A percentile compares a stretch with the other conserved stretches of the same genome.
Conservation (phyloP, 2,113 vertebrate genomes). For the Ammodytes dubius region DNA sequence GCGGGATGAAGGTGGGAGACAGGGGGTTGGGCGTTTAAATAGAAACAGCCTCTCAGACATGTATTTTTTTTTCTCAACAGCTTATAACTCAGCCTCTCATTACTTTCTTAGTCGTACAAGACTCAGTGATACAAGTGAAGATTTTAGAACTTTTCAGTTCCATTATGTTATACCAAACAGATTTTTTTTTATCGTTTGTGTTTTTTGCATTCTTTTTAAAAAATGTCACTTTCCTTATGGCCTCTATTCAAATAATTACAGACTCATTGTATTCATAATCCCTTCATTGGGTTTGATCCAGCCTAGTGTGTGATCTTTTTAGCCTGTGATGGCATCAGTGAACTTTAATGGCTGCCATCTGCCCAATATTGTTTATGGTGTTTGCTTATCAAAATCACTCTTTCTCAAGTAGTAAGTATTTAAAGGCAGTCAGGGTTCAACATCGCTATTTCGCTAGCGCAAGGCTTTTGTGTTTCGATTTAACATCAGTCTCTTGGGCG, state of each 20-base stretch:
- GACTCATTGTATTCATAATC: slow-evolving; percentile 22
- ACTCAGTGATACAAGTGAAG: not conserved
- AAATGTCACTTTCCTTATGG: not conserved
- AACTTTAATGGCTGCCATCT: slow-evolving; percentile 66
- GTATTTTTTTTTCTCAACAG: not conserved
- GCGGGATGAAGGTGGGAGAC: slow-evolving; percentile 29
- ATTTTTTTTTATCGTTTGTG: not conserved
- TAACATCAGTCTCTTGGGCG: too few relatives aligned
- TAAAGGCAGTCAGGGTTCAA: too few relatives aligned
- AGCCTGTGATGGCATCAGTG: slow-evolving; percentile 41
- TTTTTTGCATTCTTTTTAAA: not conserved
- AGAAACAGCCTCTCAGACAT: slow-evolving; percentile 49
- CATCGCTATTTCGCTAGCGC: too few relatives aligned
- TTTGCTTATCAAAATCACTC: slow-evolving; percentile 41
- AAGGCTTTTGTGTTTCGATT: too few relatives aligned
- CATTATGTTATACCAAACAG: not conserved
- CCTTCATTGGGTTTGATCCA: slow-evolving; percentile 32
- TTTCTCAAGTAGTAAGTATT: slow-evolving; percentile 31
- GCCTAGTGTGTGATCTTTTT: slow-evolving; percentile 51
- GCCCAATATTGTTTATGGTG: slow-evolving; percentile 38
- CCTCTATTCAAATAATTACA: slow-evolving; percentile 22
- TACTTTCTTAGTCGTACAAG: not conserved
- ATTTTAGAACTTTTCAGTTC: not conserved
- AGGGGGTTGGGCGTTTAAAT: slow-evolving; percentile 52
- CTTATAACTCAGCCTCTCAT: slow-evolving; percentile 15